phyloP scores from a whole-genome alignment of 2,113 vertebrate species.

The Apodemus sylvaticus region DNA sequence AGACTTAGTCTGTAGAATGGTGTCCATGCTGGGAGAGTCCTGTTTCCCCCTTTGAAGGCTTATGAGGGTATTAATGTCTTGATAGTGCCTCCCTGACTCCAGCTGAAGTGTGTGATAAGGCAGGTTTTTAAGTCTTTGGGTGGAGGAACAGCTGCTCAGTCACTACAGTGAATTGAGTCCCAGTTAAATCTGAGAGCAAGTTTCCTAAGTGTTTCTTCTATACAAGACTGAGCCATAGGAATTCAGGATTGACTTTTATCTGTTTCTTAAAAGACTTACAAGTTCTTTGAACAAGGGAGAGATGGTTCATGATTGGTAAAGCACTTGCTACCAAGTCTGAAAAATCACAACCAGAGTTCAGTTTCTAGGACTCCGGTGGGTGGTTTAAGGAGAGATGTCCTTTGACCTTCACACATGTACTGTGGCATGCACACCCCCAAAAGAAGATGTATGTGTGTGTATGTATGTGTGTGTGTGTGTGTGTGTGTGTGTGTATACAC shows the following conservation, averaged over 20 bases:
- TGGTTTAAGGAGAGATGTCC: neutral
- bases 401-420: neutral
- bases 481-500: too few species aligned
- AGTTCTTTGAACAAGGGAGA: neutral
- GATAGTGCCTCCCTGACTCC: neutral
- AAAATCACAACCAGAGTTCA: neutral
- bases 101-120: slow-evolving; percentile 34
- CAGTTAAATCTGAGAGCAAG: slow-evolving; percentile 14
- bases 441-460: neutral
- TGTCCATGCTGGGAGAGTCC: slow-evolving; percentile 20
- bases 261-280: slow-evolving; percentile 1
- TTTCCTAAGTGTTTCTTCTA: neutral
- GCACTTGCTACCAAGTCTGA: neutral
- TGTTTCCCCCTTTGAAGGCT: neutral
- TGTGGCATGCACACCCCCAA: neutral
- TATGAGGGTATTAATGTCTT: slow-evolving; percentile 21
- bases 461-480: too few species aligned
- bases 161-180: slow-evolving; percentile 11
- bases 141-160: slow-evolving; percentile 14
- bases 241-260: slow-evolving; percentile 1
- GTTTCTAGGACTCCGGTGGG: too few species aligned
- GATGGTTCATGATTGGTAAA: neutral
- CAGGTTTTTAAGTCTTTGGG: neutral
- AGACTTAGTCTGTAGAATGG: neutral
- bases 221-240: neutral